phyloP scores from a whole-genome alignment of 1,140 invertebrate species.

The Gonioctena quinquepunctata region DNA sequence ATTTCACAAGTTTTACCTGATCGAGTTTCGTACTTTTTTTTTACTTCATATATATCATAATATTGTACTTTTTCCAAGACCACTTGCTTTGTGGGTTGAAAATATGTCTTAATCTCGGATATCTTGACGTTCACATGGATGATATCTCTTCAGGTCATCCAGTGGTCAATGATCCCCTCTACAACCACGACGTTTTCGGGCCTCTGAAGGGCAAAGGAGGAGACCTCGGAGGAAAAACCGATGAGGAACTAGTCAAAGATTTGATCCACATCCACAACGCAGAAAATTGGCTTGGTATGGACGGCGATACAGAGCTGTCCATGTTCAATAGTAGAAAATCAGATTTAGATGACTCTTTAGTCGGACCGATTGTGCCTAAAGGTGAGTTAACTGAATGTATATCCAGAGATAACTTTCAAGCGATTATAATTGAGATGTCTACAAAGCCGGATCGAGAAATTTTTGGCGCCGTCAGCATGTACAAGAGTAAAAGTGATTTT shows the following conservation, averaged over 20 bases:
- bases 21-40: too few species aligned
- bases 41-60: background rate
- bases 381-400: conserved; percentile 40
- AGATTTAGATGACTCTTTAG: conserved; percentile 65
- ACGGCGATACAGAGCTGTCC: conserved; percentile 81
- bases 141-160: conserved; percentile 76
- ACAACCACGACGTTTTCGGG: conserved; percentile 91
- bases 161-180: conserved; percentile 95
- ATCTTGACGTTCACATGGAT: too few species aligned
- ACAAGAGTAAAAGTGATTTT: too few species aligned
- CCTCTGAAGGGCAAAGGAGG: conserved; percentile 90
- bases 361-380: conserved; percentile 49
- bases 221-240: conserved; percentile 85
- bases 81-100: too few species aligned
- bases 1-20: too few species aligned
- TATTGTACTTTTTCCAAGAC: too few species aligned
- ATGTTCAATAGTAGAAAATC: conserved; percentile 72
- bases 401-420: too few species aligned
- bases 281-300: conserved; percentile 91
- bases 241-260: conserved; percentile 88
- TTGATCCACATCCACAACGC: conserved; percentile 90
- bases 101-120: too few species aligned
- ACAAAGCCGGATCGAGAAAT: too few species aligned
- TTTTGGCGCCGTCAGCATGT: too few species aligned
- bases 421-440: too few species aligned